These are phyloP conservation scores for Salvelinus sp. DNA, from an alignment of 2,113 vertebrate species.

Conservation along the genomic window DNA sequence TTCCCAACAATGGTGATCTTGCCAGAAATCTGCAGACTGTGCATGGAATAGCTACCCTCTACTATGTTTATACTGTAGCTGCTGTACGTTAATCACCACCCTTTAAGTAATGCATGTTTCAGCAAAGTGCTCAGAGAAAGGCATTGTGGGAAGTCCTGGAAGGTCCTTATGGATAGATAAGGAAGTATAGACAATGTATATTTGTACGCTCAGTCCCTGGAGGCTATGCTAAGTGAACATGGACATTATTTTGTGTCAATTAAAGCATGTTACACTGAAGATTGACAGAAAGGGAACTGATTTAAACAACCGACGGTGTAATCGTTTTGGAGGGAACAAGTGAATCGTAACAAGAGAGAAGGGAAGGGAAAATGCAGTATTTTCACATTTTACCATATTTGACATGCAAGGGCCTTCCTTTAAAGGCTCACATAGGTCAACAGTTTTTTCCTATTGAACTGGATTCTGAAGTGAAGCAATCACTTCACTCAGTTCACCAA, in stretches of 20 bases:
- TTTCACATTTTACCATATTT: too few species aligned
- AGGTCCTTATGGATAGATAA: slow-evolving; percentile 57
- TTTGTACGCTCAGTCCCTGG: slow-evolving; percentile 28
- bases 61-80: slow-evolving; percentile 73
- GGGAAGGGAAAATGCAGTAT: neutral
- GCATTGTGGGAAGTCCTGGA: slow-evolving; percentile 51
- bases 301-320: neutral
- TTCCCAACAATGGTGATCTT: slow-evolving; percentile 74
- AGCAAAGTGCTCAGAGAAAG: slow-evolving; percentile 66
- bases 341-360: neutral
- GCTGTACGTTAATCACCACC: slow-evolving; percentile 73
- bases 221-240: slow-evolving; percentile 24
- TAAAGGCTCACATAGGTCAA: neutral
- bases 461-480: neutral
- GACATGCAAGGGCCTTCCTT: too few species aligned
- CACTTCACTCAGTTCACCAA: neutral
- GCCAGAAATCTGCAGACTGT: slow-evolving; percentile 75
- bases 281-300: slow-evolving; percentile 5
- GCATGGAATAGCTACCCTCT: slow-evolving; percentile 66
- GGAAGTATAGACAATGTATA: slow-evolving; percentile 29
- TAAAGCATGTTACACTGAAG: neutral
- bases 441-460: neutral
- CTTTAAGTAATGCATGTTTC: slow-evolving; percentile 69
- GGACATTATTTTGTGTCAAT: slow-evolving; percentile 33
- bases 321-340: neutral